Conservation (phyloP, 1,140 invertebrate species). For the Drosophila triauraria region DNA sequence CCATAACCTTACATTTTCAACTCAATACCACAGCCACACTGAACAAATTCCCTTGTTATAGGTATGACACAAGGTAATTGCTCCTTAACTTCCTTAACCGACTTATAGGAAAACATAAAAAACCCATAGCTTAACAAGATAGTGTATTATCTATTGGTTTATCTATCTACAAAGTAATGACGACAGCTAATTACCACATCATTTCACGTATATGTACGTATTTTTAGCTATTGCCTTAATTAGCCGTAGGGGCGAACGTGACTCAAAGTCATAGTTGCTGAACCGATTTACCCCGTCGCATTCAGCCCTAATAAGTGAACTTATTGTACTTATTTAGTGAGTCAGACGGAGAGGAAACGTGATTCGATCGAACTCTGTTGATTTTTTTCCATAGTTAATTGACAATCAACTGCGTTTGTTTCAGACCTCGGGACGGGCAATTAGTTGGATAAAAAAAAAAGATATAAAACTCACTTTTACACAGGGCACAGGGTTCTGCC, state of each 20-base stretch:
- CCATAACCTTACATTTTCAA: neutral
- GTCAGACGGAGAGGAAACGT: constrained; percentile 26
- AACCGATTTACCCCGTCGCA: constrained; percentile 29
- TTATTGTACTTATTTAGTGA: constrained; percentile 23
- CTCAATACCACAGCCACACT: neutral
- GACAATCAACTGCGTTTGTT: constrained; percentile 43
- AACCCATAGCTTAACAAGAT: neutral
- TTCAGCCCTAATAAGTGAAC: constrained; percentile 17
- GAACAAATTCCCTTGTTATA: neutral
- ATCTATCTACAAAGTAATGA: constrained; percentile 16
- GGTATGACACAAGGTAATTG: neutral
- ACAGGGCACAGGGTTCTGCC: neutral
- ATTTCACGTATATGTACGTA: constrained; percentile 34
- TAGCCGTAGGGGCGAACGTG: constrained; percentile 47
- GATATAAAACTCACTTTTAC: constrained; percentile 1
- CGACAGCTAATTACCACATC: constrained; percentile 53
- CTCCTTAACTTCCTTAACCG: neutral
- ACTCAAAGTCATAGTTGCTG: constrained; percentile 40
- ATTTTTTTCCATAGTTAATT: constrained; percentile 44
- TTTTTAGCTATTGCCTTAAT: constrained; percentile 37
- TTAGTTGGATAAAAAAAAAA: constrained; percentile 4
- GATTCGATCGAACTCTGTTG: constrained; percentile 26
- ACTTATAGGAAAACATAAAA: neutral
- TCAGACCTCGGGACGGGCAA: constrained; percentile 9
- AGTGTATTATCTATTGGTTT: constrained; percentile 16